Base-by-base conservation (phyloP, 2,888 invertebrate genomes). In the Clusia tigrina region DNA sequence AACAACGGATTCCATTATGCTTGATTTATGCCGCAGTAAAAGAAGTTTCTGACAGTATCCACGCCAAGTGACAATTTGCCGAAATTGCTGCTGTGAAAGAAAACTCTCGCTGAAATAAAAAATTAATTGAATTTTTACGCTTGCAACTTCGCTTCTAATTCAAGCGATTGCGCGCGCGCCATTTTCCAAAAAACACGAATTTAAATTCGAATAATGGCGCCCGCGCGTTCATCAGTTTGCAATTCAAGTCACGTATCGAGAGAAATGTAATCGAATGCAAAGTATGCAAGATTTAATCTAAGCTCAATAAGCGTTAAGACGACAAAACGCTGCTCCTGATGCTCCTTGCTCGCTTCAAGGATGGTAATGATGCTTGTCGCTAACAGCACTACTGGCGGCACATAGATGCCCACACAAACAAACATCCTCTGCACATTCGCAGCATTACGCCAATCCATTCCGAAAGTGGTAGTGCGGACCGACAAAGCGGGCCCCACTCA, bases 221-320 rank as follows among this genome's bases (percentile, higher is more conserved):
- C 38, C 54, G n/a, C 20, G 32, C 18, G n/a, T 15, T n/a, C 22
- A 17, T 32, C 12, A 15, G 26, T 56, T 37, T 37, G 5, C n/a
- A 23, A 69, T 69, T 66, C 68, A 54, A 58, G 66, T 70, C 71
- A 70, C 71, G 70, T 70, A 48, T 48, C 46, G 48, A 51, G 65
- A 64, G 67, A 67, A 48, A 62, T 64, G 66, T 67, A 71, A 70
- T 70, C 69, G 68, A 71, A 68, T 69, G 64, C 65, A 64, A 70
- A 67, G 66, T 69, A 65, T 68, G 62, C 68, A 65, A 68, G 70
- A 71, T 71, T 71, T 66, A 70, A 71, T 71, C 66, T 67, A 56
- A 60, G 68, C 68, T 67, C 66, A 64, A 68, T 68, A 62, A 64
- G 60, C 63, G 61, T 61, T 56, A 65, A 65, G 58, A 59, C 58